These are phyloP conservation scores for Netelia melanura DNA, from an alignment of 2,888 invertebrate genomes.

Conservation along the genomic window DNA sequence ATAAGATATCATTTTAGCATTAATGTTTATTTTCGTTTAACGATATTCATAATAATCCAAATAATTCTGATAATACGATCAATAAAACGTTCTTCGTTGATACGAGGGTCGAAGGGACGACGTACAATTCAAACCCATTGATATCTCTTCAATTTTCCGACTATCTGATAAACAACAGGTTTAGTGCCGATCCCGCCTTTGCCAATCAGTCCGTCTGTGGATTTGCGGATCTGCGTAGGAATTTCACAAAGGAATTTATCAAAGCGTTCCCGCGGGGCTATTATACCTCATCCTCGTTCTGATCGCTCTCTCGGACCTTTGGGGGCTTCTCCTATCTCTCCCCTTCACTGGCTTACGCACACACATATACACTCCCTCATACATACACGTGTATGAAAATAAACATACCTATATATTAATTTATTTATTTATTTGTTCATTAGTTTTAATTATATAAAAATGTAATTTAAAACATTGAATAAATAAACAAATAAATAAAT, in stretches of 20 bases:
- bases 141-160: background rate
- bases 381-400: background rate
- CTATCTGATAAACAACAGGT: constrained; percentile 18
- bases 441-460: too few species aligned
- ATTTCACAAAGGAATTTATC: constrained; percentile 53
- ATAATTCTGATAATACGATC: too few species aligned
- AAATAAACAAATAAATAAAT: too few species aligned
- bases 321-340: background rate
- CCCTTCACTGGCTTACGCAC: background rate
- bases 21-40: too few species aligned
- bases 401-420: too few species aligned
- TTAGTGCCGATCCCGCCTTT: constrained; percentile 26
- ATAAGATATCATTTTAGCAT: too few species aligned
- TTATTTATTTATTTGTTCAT: too few species aligned
- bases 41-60: too few species aligned
- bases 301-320: constrained; percentile 1
- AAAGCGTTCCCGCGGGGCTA: constrained; percentile 6
- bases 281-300: constrained; percentile 23
- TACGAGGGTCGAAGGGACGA: background rate
- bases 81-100: background rate
- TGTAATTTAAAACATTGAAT: too few species aligned
- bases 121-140: background rate
- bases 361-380: background rate
- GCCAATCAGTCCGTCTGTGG: constrained; percentile 36
- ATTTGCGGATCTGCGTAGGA: constrained; percentile 20